Evolutionary conservation across 2,888 invertebrate species (phyloP), one percentile per base, ranked within the genome.

Genomic region (Gymnosoma rotundatum): DNA sequence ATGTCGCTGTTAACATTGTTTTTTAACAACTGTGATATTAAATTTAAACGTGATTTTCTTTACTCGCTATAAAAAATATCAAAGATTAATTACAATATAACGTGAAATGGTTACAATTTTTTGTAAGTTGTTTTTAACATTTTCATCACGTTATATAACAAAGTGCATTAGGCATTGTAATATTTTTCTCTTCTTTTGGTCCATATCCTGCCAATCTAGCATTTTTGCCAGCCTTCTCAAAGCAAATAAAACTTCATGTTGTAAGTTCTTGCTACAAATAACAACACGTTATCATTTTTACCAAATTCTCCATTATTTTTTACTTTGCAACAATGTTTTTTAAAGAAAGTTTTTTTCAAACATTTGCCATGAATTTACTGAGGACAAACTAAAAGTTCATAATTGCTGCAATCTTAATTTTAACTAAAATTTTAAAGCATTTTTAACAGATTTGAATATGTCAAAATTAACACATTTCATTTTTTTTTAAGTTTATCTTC

Each of bases 181-280:
- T 58, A 48, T 61, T 60, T 66, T 64, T 25, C 4, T 42, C 12
- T 2, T 12, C 1, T 66, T 48, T 8, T 64, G 10, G 25, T 56
- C 25, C 36, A 38, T 52, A 20, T 52, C 21, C n/a, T 36, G 18
- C 7, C 9, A 66, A 32, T n/a, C 10, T 58, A 10, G n/a, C 12
- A 36, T 56, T 32, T 56, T 36, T 76, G 66, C 36, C 45, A 67
- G 36, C 36, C 10, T n/a, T 67, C 66, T 42, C 14, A 16, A 67
- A 32, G 16, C 58, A 52, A 21, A 66, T 48, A 78, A 72, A 66
- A 72, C 50, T 79, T 79, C 50, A 66, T 73, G 69, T 70, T 54
- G 70, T 70, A 52, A 54, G 54, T 60, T 69, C n/a, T 25, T 45
- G 61, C 42, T 54, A 48, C 60, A 7, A 61, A 9, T 10, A 61